Conservation (phyloP, 2,888 invertebrate species). For the Eulithis prunata region DNA sequence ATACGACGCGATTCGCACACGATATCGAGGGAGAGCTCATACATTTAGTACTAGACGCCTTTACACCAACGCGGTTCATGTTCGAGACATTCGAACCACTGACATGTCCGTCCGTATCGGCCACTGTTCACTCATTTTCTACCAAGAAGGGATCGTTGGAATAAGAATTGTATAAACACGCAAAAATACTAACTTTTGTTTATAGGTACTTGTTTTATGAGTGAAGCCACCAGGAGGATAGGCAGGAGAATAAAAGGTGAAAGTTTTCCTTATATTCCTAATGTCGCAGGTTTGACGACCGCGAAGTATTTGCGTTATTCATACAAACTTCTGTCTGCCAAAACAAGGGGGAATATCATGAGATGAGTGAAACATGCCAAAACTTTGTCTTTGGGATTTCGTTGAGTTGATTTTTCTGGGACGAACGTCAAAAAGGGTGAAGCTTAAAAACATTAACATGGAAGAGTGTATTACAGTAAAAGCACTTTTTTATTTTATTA, state of each 20-base stretch:
- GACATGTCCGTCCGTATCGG: no score
- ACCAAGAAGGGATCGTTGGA: neutral
- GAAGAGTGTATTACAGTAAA: no score
- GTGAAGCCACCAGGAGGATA: slow-evolving; percentile 14
- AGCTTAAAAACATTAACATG: no score
- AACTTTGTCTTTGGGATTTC: slow-evolving; percentile 3
- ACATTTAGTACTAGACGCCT: no score
- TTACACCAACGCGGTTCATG: no score
- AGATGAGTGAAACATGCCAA: slow-evolving; percentile 15
- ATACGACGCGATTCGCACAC: no score
- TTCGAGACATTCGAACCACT: no score
- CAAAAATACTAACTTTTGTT: neutral
- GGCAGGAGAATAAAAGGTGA: slow-evolving; percentile 30
- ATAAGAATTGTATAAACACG: slow-evolving; percentile 11
- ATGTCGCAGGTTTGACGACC: slow-evolving; percentile 31
- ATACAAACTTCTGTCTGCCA: slow-evolving; percentile 24
- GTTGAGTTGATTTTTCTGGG: neutral
- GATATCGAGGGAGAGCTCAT: no score
- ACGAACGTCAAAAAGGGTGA: neutral
- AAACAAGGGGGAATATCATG: slow-evolving; percentile 24
- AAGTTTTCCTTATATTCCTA: slow-evolving; percentile 22
- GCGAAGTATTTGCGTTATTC: slow-evolving; percentile 24
- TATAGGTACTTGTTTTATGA: slow-evolving; percentile 24
- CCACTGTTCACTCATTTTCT: no score
- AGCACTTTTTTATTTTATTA: no score